A percentile compares a stretch with the other conserved stretches of the same genome.
These are phyloP conservation scores for Oophaga pumilio DNA, from an alignment of 2,113 vertebrate species.

Conservation along the genomic window DNA sequence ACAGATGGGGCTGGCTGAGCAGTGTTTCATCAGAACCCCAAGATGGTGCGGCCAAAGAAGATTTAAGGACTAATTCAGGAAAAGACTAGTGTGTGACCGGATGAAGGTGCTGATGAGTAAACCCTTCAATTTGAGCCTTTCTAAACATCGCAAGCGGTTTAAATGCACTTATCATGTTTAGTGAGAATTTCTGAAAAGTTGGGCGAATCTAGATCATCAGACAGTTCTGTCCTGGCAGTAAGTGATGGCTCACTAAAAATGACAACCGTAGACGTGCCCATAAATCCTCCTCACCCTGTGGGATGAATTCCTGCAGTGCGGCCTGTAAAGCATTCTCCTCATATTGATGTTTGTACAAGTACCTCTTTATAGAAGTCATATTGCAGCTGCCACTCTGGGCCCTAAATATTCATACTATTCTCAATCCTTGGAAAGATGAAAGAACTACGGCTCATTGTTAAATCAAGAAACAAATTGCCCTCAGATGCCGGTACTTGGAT, in stretches of 20 bases:
- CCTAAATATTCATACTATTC: slow-evolving; percentile 19
- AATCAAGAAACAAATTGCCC: slow-evolving; percentile 18
- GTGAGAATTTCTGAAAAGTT: neutral
- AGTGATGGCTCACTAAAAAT: neutral
- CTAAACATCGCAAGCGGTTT: too few species aligned
- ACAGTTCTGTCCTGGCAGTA: neutral
- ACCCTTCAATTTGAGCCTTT: too few species aligned
- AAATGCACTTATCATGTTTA: too few species aligned
- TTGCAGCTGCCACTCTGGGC: neutral
- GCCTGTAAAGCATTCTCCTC: neutral
- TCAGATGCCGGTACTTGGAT: slow-evolving; percentile 19
- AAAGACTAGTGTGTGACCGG: too few species aligned
- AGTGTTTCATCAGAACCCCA: too few species aligned
- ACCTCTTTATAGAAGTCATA: slow-evolving; percentile 29
- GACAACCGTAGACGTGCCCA: neutral
- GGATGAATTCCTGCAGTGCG: neutral
- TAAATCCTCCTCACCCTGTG: neutral
- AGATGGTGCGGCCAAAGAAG: too few species aligned
- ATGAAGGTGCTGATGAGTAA: too few species aligned
- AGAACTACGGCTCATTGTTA: neutral
- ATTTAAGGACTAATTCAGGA: too few species aligned
- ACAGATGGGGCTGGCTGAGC: too few species aligned
- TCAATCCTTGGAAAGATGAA: slow-evolving; percentile 25
- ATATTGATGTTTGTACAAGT: neutral
- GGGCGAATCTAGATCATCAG: neutral